Base-by-base conservation (phyloP, 2,113 vertebrate genomes). In the Synodontis membranacea region DNA sequence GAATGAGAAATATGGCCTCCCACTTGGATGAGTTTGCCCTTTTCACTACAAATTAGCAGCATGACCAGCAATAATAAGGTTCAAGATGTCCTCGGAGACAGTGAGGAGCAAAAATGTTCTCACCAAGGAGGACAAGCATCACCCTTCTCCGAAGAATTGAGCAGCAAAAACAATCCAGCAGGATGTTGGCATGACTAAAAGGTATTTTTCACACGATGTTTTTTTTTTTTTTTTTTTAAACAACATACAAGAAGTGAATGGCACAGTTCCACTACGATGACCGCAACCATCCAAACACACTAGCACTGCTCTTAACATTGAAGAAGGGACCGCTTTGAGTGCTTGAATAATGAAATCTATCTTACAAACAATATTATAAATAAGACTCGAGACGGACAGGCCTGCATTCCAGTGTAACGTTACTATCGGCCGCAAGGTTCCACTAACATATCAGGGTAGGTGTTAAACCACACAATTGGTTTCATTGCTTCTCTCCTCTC, bases 81-180 rank as follows among this genome's bases (percentile, higher is more conserved):
- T 88, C 64, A 86, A 87, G 89, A 87, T 89, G 84, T 88, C 90
- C 70, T 80, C 60, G 56, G 84, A 89, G 82, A 90, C 2, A 0
- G 34, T 14, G 50, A 80, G 34, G 23, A 86, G 84, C 89, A 76
- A 90, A 92, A 91, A 92, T 90, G 89, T 91, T 92, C 91, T 90
- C 88, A 91, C 88, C 92, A 86, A 92, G 90, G 86, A 68, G 81
- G 89, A 88, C 90, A 91, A 91, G 89, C 88, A 86, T 56, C n/a
- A 4, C 72, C 56, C 60, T 64, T 88, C 86, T 92, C 90, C 91
- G 88, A 91, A 92, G 89, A 94, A 93, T 90, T 90, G 87, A 91
- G 84, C 85, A 88, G 89, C 21, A 88, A 93, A 93, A 94, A 92
- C 89, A 93, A 82, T 75, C 68, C 28, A 88, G 87, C 58, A 9